phyloP scores from a whole-genome alignment of 2,888 invertebrate genomes.

The Drosophila cognata region DNA sequence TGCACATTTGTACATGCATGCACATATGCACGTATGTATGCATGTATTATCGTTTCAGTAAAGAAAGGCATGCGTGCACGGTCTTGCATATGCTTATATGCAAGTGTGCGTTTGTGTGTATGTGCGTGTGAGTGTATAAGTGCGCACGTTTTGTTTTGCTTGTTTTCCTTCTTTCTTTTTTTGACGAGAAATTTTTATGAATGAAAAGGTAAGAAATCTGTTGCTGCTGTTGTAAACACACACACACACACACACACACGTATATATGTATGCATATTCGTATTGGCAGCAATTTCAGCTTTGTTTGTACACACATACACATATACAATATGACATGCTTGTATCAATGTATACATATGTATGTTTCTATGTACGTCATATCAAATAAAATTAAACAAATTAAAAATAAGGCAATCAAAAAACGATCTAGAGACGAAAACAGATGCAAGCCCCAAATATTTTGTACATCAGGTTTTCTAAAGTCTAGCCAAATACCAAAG shows the following conservation, averaged over 20 bases:
- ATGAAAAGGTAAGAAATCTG: slow-evolving; percentile 71
- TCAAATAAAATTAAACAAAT: neutral
- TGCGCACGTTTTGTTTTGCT: slow-evolving; percentile 35
- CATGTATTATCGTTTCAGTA: neutral
- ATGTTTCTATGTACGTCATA: neutral
- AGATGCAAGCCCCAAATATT: neutral
- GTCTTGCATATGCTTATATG: slow-evolving; percentile 2
- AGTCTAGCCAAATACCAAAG: neutral
- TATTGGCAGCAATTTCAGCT: slow-evolving; percentile 25
- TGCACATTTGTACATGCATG: slow-evolving; percentile 3
- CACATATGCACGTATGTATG: neutral
- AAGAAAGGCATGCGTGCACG: slow-evolving; percentile 2
- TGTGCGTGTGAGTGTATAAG: neutral
- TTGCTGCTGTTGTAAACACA: slow-evolving; percentile 28
- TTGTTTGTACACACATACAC: slow-evolving; percentile 3
- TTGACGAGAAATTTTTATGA: slow-evolving; percentile 64
- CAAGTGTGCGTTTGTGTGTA: slow-evolving; percentile 1
- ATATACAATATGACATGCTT: slow-evolving; percentile 27
- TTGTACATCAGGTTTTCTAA: neutral
- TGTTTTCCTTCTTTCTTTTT: slow-evolving; percentile 28
- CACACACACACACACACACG: neutral
- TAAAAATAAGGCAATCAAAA: neutral
- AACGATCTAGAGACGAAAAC: neutral
- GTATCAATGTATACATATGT: slow-evolving; percentile 14
- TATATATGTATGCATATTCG: slow-evolving; percentile 26